These are phyloP conservation scores for Polyergus mexicanus DNA, from an alignment of 1,140 invertebrate species.

Conservation along the genomic window DNA sequence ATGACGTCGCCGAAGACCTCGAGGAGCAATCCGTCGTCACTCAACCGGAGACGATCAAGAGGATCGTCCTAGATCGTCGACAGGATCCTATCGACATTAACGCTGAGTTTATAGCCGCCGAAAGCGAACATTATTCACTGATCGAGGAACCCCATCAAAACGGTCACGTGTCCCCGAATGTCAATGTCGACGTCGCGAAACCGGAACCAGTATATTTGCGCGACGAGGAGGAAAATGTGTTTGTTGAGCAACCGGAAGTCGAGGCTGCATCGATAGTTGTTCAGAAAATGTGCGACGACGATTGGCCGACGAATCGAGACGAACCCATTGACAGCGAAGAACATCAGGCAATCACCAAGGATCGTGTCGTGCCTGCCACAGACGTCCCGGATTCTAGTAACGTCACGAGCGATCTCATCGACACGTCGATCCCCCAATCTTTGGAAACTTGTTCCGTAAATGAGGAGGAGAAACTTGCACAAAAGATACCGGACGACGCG, in stretches of 20 bases:
- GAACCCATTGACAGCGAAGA: background rate
- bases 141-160: constrained; percentile 80
- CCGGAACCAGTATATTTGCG: constrained; percentile 40
- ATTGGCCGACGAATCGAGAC: background rate
- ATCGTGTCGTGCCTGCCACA: background rate
- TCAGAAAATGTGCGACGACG: constrained; percentile 57
- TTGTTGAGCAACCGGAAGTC: constrained; percentile 56
- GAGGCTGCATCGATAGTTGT: constrained; percentile 24
- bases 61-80: constrained; percentile 75
- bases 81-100: constrained; percentile 75
- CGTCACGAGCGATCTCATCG: background rate
- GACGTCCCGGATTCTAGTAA: background rate
- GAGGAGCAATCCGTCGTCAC: constrained; percentile 23
- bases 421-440: background rate
- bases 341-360: background rate
- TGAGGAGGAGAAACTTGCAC: constrained; percentile 61
- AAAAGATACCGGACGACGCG: background rate
- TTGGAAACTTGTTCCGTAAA: constrained; percentile 13
- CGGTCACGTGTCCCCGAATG: constrained; percentile 68
- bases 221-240: constrained; percentile 65
- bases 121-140: constrained; percentile 78
- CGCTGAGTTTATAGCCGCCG: constrained; percentile 79
- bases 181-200: constrained; percentile 17
- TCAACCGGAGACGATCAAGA: constrained; percentile 75
- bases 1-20: constrained; percentile 52